Base-by-base conservation (phyloP, 2,113 vertebrate genomes). In the Cyanistes caeruleus region DNA sequence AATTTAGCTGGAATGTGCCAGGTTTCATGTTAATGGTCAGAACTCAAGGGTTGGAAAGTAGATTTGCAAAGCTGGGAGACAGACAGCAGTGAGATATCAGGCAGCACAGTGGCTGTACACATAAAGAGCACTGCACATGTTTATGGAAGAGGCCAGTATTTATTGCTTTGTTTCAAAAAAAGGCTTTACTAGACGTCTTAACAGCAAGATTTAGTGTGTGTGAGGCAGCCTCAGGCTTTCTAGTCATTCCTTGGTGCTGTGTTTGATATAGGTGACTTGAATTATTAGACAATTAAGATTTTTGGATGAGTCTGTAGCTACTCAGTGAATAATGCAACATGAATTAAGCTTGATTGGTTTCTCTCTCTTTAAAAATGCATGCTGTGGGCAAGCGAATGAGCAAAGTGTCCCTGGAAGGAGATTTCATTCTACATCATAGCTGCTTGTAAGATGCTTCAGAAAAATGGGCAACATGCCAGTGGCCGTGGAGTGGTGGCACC, bases 311-410 rank as follows among this genome's bases (percentile, higher is more conserved):
- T 8, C 68, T 87, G 10, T 46, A 85, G 84, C 88, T 88, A 76
- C 80, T 89, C 56, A 25, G 91, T 96, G 95, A 95, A 94, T 93
- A 96, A 96, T 97, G 73, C 64, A 94, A 37, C 30, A 27, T 73
- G 73, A 75, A 82, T 96, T 91, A 75, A 64, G 62, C 43, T 75
- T 60, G 46, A 83, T 81, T 59, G 76, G 88, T 84, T 92, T 94
- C 67, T 93, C 39, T 72, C 22, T 88, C 64, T 92, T 95, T 84
- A 95, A 95, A 95, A 93, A 96, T 93, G 76, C 78, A 70, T 94
- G 77, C 63, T 35, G 23, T 37, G 70, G 55, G 74, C 60, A 79
- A 91, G 33, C 64, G 60, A 90, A 43, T 11, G 63, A 95, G 82
- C 60, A 86, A 79, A 58, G n/a, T 13, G 22, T 68, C 52, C 43